Conservation (phyloP, 2,888 invertebrate genomes). For the Standfussiana lucernea region DNA sequence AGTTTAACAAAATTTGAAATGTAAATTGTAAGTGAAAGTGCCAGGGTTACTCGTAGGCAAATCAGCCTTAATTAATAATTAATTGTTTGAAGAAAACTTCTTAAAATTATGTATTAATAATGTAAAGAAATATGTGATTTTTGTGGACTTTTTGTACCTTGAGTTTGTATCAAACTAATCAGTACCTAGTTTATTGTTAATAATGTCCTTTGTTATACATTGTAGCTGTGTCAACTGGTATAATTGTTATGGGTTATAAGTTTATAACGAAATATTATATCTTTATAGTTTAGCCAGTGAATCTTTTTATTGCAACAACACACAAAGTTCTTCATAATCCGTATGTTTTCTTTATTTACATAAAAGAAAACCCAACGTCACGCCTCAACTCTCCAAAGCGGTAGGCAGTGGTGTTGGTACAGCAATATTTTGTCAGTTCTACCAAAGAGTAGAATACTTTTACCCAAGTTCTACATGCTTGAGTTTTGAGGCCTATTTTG, state of each 20-base stretch:
- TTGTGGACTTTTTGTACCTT: constrained; percentile 10
- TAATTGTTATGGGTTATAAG: constrained; percentile 1
- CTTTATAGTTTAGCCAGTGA: constrained; percentile 1
- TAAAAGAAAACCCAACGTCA: neutral
- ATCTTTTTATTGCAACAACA: neutral
- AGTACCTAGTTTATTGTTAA: constrained; percentile 17
- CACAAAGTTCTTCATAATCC: neutral
- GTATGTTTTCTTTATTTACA: neutral
- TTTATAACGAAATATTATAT: constrained; percentile 16
- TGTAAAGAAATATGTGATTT: neutral
- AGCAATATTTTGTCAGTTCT: neutral
- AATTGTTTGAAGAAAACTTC: neutral
- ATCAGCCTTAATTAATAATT: neutral
- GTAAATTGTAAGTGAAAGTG: constrained; percentile 19
- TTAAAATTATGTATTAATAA: constrained; percentile 19
- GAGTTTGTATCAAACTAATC: constrained; percentile 55
- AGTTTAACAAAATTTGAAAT: neutral
- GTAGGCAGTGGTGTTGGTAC: neutral
- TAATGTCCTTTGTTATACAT: neutral
- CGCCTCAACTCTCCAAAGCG: neutral
- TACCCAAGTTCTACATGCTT: neutral
- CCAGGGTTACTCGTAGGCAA: constrained; percentile 14
- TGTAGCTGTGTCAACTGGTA: constrained; percentile 15
- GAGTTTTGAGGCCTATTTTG: neutral
- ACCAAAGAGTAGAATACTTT: too few relatives aligned